Conservation (phyloP, 2,113 vertebrate species). For the Romanogobio albipinnatus region DNA sequence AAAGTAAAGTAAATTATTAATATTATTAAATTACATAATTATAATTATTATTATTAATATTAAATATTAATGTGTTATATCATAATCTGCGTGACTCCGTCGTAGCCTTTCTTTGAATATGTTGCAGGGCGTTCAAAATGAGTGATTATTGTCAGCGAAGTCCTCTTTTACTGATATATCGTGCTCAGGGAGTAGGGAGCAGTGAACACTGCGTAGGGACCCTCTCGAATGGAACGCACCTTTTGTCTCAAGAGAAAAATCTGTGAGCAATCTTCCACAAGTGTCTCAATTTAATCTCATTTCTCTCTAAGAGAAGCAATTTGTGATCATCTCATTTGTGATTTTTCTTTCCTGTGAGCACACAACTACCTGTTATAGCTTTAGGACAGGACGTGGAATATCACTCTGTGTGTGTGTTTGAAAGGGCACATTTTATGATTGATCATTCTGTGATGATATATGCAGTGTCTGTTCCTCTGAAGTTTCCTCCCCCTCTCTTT, state of each 20-base stretch:
- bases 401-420: slow-evolving; percentile 26
- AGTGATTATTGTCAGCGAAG: no score
- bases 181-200: no score
- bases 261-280: neutral
- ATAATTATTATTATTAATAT: no score
- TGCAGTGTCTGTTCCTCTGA: slow-evolving; percentile 13
- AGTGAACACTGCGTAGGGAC: no score
- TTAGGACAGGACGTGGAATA: neutral
- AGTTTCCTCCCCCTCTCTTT: slow-evolving; percentile 10
- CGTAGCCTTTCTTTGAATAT: no score
- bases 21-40: no score
- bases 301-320: neutral
- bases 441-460: slow-evolving; percentile 15
- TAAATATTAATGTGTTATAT: no score
- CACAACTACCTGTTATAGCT: neutral
- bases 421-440: slow-evolving; percentile 14
- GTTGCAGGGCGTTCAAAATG: no score
- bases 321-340: neutral
- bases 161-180: no score
- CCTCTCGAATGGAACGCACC: no score
- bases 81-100: no score
- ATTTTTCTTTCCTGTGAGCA: neutral
- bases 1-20: no score
- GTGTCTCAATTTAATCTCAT: neutral
- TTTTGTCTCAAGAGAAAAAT: neutral